A percentile compares a stretch with the other conserved stretches of the same genome.
Conservation (phyloP, 2,113 vertebrate genomes). For the Canis aureus region DNA sequence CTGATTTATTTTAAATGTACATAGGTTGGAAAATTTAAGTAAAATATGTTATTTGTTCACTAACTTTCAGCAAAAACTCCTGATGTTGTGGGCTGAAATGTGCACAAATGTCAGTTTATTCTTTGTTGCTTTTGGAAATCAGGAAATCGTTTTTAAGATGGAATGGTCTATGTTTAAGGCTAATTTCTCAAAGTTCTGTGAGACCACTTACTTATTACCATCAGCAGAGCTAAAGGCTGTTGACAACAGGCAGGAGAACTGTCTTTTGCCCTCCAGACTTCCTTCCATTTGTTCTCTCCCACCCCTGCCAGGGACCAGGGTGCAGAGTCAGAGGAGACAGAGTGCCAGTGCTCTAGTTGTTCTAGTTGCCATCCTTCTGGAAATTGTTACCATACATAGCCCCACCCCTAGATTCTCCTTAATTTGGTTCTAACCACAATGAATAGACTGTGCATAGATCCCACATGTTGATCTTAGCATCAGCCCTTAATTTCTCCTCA, state of each 20-base stretch:
- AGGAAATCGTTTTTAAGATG: neutral
- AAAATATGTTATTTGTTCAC: neutral
- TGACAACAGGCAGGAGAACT: neutral
- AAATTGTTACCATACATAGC: too few species aligned
- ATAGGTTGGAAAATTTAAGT: neutral
- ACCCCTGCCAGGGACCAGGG: fast-evolving
- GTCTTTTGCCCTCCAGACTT: neutral
- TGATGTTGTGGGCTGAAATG: neutral
- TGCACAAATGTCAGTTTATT: neutral
- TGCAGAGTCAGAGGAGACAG: neutral
- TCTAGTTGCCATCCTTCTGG: neutral
- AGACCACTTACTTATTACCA: too few species aligned
- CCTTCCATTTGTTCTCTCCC: neutral
- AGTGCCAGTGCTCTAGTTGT: too few species aligned
- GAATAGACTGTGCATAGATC: fast-evolving
- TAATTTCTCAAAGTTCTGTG: neutral
- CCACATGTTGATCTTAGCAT: neutral
- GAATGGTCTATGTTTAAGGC: fast-evolving
- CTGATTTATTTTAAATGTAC: neutral
- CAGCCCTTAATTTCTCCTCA: neutral
- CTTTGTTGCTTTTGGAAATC: neutral
- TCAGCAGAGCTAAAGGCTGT: neutral
- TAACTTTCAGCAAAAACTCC: neutral
- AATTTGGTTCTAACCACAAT: neutral
- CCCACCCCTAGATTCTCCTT: neutral